Base-by-base conservation (phyloP, 2,888 invertebrate genomes). In the Mallateleia sp. region DNA sequence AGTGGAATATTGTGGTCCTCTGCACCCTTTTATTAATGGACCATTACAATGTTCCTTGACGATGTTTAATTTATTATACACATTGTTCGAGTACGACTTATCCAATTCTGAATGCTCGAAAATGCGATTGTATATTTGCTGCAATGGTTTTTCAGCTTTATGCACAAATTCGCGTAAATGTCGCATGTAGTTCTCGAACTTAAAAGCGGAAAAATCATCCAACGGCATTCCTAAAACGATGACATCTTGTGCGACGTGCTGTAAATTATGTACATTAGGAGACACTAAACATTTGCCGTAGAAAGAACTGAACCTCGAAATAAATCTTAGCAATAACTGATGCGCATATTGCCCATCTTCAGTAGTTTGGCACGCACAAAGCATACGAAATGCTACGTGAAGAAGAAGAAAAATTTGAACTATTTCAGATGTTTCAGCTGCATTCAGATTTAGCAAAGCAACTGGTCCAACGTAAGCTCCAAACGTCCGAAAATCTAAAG, bases 401-500 rank as follows among this genome's bases (percentile, higher is more conserved):
- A 85, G 34, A 4, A 32, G 8, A 4, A 75, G 15, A 62, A 85
- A 81, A 56, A 75, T 54, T 20, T 50, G 32, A 20, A 66, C 25
- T 22, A 71, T 62, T 5, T 80, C 45, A 25, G 11, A 32, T 0
- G 62, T 14, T 56, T 71, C 71, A 25, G 42, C 11, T 4, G 82
- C 6, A 15, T 32, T 18, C 50, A 50, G 18, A 7, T 4, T n/a
- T 42, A 22, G 54, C 22, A 86, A 82, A 32, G 52, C 47, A 14
- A 86, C 18, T 34, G 81, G 71, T 20, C 75, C 85, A 56, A 62
- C 47, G 28, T 79, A 85, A 34, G 69, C 42, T 22, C 62, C 42
- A 69, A 85, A 81, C 28, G 66, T 58, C 11, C 81, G 25, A 5
- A 66, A 88, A n/a, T 86, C 75, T 1, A 80, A 34, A 20, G 81